Evolutionary conservation across 2,888 invertebrate genomes (phyloP).

Genomic region (Conchocele bisecta): DNA sequence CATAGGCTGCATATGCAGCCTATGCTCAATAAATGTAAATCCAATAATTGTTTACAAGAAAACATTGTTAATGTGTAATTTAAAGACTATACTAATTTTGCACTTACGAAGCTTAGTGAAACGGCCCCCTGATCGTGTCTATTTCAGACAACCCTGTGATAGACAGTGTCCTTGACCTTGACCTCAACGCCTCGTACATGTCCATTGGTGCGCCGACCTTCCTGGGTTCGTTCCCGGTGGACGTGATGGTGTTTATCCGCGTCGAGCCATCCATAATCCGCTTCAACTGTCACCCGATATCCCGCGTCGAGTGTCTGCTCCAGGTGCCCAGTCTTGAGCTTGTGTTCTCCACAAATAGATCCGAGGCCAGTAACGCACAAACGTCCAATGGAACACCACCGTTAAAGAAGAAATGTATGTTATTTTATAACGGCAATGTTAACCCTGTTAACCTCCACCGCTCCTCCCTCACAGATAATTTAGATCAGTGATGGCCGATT

Average conservation of each 20-base stretch:
- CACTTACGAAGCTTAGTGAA: too few relatives aligned
- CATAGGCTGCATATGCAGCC: too few relatives aligned
- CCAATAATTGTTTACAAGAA: too few relatives aligned
- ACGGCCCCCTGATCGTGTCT: too few relatives aligned
- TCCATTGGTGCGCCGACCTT: conserved; percentile 71
- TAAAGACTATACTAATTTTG: too few relatives aligned
- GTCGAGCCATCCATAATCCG: conserved; percentile 98
- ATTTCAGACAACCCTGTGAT: conserved; percentile 45
- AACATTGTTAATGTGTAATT: too few relatives aligned
- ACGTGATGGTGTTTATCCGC: conserved; percentile 98
- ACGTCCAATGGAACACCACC: conserved; percentile 71
- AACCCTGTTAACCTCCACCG: too few relatives aligned
- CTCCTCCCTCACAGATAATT: too few relatives aligned
- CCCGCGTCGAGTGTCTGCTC: conserved; percentile 96
- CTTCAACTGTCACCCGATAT: conserved; percentile 97
- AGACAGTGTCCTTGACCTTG: conserved; percentile 70
- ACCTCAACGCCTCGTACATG: conserved; percentile 74
- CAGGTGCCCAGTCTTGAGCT: conserved; percentile 98
- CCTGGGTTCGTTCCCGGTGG: conserved; percentile 92
- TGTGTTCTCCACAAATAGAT: conserved; percentile 89
- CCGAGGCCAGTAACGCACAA: conserved; percentile 65
- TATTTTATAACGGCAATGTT: too few relatives aligned
- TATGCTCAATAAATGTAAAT: too few relatives aligned
- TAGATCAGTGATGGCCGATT: too few relatives aligned
- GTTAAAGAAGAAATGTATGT: conserved; percentile 58